Conservation (phyloP, 1,140 invertebrate genomes). For the Paralvinella palmiformis region DNA sequence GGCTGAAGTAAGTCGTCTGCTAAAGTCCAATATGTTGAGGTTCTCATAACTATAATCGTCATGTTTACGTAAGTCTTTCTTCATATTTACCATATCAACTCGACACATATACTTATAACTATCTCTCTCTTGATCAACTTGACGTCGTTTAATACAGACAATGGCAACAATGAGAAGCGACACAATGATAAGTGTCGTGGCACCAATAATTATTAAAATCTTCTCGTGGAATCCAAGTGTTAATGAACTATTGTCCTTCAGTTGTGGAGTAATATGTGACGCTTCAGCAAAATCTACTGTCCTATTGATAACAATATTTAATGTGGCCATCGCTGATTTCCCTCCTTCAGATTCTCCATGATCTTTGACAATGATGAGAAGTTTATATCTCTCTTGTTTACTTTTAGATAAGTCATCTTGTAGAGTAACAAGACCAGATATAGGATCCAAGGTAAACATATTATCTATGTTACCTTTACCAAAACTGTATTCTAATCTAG, state of each 20-base stretch:
- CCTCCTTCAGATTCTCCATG: slow-evolving; percentile 6
- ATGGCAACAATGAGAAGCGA: slow-evolving; percentile 1
- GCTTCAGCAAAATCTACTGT: background rate
- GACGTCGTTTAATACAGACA: background rate
- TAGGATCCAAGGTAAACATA: slow-evolving; percentile 9
- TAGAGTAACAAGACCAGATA: slow-evolving; percentile 4
- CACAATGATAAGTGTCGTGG: slow-evolving; percentile 1
- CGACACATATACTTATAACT: slow-evolving; percentile 10
- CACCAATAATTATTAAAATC: slow-evolving; percentile 9
- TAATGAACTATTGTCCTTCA: background rate
- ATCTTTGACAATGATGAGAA: slow-evolving; percentile 9
- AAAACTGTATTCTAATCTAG: slow-evolving; percentile 9
- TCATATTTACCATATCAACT: too few species aligned
- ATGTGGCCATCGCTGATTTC: background rate
- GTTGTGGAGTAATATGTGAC: background rate
- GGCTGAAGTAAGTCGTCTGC: too few species aligned
- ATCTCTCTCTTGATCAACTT: background rate
- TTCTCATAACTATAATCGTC: too few species aligned
- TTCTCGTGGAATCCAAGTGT: slow-evolving; percentile 11
- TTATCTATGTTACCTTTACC: background rate
- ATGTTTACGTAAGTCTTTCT: too few species aligned
- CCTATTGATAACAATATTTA: slow-evolving; percentile 13
- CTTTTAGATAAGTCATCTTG: slow-evolving; percentile 2
- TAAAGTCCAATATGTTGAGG: too few species aligned
- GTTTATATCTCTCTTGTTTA: slow-evolving; percentile 7